Evolutionary conservation across 2,797 vertebrate species (phyloP), one percentile per base, ranked within the genome.

Genomic region (Adrianichthys oophorus): DNA sequence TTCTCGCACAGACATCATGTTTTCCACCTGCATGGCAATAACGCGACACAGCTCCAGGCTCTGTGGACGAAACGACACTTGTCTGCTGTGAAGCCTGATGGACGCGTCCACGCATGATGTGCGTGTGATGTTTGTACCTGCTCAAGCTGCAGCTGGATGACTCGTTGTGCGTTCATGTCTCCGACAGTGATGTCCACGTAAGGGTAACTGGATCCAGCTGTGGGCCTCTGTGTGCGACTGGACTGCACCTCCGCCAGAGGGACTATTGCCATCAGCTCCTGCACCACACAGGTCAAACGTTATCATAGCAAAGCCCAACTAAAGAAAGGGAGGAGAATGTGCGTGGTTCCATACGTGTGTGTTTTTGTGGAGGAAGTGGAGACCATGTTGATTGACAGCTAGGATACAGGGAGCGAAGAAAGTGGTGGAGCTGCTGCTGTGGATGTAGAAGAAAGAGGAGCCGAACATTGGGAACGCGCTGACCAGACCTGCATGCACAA

Each of bases 371-470:
- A 99, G 92, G 83, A 99, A 98, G 87, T 94, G 94, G 63, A 99
- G 94, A 53, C 97, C 98, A 0, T 97, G 95, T 83, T 98, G 95
- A 88, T 94, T 99, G 87, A 98, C 91, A 0, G 98, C 95, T 57
- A 99, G 84, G 76, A 99, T 93, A 62, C 95, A 97, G 23, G 98
- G 98, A 0, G 96, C 93, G 37, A 92, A 82, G 29, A 96, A 93
- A 21, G 92, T 68, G 2, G 85, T 87, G 71, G 93, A 95, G 84
- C 95, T 99, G 89, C 97, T 98, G 88, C 96, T 98, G 82, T 96
- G 95, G 85, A 99, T 88, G 93, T 96, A 97, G 92, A 99, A 99
- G 92, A 98, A 99, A 17, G 97, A 96, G 0, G 97, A 98, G 48
- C 97, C 97, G 0, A 99, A 99, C 95, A 96, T 94, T 55, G 95